Evolutionary conservation across 1,140 invertebrate species (phyloP).

Genomic region (Asobara japonica): DNA sequence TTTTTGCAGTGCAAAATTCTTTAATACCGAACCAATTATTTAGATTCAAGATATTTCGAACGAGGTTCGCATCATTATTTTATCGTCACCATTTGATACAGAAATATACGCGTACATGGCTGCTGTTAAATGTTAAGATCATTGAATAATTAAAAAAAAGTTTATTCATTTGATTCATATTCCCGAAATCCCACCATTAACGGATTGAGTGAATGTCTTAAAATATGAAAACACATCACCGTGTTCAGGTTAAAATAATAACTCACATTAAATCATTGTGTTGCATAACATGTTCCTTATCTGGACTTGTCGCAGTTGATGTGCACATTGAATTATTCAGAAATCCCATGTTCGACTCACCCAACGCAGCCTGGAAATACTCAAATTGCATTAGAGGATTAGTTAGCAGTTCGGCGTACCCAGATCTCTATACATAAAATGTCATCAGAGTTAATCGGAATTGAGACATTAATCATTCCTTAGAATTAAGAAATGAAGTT

Average conservation of each 20-base stretch:
- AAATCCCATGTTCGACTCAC: conserved; percentile 73
- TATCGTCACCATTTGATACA: no score
- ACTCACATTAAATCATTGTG: conserved; percentile 65
- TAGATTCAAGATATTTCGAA: no score
- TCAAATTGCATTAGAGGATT: conserved; percentile 65
- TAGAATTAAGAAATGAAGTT: conserved; percentile 24
- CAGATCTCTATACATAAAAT: conserved; percentile 4
- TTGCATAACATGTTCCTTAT: conserved; percentile 65
- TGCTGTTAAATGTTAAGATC: no score
- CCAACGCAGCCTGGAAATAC: conserved; percentile 73
- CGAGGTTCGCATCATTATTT: no score
- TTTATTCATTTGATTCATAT: no score
- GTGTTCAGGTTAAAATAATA: background rate
- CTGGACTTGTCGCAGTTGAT: conserved; percentile 66
- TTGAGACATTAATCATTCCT: conserved; percentile 13
- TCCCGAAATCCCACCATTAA: no score
- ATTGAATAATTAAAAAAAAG: no score
- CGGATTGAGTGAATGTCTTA: no score
- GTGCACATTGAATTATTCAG: conserved; percentile 68
- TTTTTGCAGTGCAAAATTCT: no score
- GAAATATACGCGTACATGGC: no score
- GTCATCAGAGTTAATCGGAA: background rate
- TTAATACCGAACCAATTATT: no score
- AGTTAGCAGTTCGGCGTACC: conserved; percentile 48
- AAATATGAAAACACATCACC: background rate